phyloP scores from a whole-genome alignment of 2,888 invertebrate species.

The Sycophila texana region DNA sequence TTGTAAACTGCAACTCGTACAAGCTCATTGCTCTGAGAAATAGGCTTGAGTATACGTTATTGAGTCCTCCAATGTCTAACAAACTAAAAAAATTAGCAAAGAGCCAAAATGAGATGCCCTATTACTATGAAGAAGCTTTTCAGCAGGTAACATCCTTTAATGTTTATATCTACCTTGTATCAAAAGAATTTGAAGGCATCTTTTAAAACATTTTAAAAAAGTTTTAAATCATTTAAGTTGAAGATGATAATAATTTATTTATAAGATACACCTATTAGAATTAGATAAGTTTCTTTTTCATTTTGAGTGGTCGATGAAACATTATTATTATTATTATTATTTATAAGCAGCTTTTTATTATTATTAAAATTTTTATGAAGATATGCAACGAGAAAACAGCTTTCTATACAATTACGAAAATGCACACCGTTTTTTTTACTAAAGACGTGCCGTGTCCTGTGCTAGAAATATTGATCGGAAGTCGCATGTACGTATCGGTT shows the following conservation, averaged over 20 bases:
- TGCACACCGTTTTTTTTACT: too few species aligned
- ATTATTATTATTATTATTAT: too few species aligned
- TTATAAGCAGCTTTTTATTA: too few species aligned
- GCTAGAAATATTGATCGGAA: too few species aligned
- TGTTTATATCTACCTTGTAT: too few species aligned
- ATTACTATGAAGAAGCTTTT: conserved; percentile 1
- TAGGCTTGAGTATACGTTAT: conserved; percentile 18
- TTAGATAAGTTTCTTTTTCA: too few species aligned
- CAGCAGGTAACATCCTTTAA: neutral
- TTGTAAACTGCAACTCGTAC: conserved; percentile 29
- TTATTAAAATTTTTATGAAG: conserved; percentile 16
- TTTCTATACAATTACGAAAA: neutral
- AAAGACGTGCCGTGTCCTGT: too few species aligned
- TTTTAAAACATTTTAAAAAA: too few species aligned
- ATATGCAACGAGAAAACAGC: conserved; percentile 50
- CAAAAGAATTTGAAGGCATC: too few species aligned
- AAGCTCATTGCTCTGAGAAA: conserved; percentile 15
- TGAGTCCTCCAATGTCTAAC: neutral
- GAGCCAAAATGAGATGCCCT: neutral
- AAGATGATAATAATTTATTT: neutral
- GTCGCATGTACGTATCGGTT: conserved; percentile 56
- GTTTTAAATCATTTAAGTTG: conserved; percentile 51
- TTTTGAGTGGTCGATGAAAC: too few species aligned
- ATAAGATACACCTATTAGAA: too few species aligned
- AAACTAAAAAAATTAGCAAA: conserved; percentile 7